Evolutionary conservation across 2,888 invertebrate species (phyloP), one percentile per base, ranked within the genome.

Genomic region (Sesia apiformis): DNA sequence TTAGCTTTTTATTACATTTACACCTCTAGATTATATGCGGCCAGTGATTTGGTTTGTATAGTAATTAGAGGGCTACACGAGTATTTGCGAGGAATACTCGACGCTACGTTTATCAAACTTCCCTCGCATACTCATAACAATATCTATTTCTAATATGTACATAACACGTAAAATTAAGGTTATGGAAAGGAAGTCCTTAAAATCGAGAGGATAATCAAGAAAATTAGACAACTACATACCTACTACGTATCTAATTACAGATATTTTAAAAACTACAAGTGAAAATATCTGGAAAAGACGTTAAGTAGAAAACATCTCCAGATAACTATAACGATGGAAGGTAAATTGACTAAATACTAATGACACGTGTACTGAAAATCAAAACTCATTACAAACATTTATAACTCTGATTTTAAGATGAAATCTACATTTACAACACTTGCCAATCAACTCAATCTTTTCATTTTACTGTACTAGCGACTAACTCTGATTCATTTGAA

Each of bases 141-240:
- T 73, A 72, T 73, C 72, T 78, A 82, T 66, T 66, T 74, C 84
- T 85, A 85, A 81, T 85, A 85, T 85, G 74, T 85, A 85, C 85
- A 85, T 76, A 78, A 80, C 68, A 69, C 69, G 71, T 73, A 72
- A 67, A 66, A 69, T 61, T 66, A 67, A 63, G 60, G 58, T 59
- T 58, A 59, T 55, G 49, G 53, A 56, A 54, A 51, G 39, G 6
- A 56, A 58, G 39, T 43, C 49, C 49, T 50, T n/a, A 52, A 42
- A 53, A 58, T 43, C 38, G 7, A 43, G 40, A 54, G n/a, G 39
- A 52, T 50, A 39, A 51, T 43, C 42, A 41, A 46, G n/a, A 54
- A 58, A 56, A 58, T 41, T 51, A 56, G 55, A 59, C 55, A 60
- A 57, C 52, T 60, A 57, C 6, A 53, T 52, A 55, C 54, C 56